These are phyloP conservation scores for Pan troglodytes DNA, from an alignment of 2,113 vertebrate genomes.

Conservation along the genomic window DNA sequence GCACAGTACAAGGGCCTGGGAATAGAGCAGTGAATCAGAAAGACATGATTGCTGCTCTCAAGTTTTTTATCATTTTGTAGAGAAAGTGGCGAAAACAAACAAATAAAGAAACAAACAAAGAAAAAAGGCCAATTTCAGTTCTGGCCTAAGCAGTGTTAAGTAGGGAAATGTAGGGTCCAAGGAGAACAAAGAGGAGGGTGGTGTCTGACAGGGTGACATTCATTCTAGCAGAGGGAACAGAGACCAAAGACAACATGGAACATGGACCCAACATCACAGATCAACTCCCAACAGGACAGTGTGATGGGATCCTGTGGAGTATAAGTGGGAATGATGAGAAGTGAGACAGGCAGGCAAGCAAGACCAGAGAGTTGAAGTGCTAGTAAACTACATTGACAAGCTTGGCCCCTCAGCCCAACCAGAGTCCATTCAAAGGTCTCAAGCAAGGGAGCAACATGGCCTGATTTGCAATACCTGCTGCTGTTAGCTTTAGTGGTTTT, in stretches of 20 bases:
- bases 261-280: neutral
- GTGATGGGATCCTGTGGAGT: fast-evolving
- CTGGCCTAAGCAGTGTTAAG: neutral
- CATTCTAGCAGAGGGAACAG: neutral
- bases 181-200: neutral
- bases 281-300: neutral
- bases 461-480: neutral
- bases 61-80: neutral
- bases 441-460: neutral
- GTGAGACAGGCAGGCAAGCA: neutral
- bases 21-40: neutral
- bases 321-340: neutral
- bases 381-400: neutral
- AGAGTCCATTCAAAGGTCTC: neutral
- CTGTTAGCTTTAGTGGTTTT: neutral
- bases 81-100: neutral
- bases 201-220: neutral
- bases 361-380: neutral
- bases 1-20: neutral
- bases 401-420: neutral
- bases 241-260: neutral
- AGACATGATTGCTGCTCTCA: neutral
- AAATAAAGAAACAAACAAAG: neutral
- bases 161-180: neutral
- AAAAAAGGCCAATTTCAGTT: neutral